Evolutionary conservation across 2,797 vertebrate genomes (phyloP), one percentile per base, ranked within the genome.

Genomic region (Sebastes trivittatus): DNA sequence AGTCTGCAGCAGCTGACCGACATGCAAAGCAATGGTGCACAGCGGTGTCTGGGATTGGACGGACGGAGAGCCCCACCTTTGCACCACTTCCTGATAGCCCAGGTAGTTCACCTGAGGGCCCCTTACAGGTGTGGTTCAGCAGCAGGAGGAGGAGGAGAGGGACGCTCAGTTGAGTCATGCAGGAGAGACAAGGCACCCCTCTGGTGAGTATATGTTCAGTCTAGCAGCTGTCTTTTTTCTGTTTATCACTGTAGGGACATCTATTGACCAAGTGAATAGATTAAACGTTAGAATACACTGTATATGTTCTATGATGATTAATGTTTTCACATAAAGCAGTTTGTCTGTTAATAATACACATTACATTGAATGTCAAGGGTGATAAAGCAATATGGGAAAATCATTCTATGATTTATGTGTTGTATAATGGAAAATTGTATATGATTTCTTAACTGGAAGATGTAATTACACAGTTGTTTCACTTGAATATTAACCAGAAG

Each of bases 151-250:
- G 71, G 49, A 78, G 69, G 3, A 73, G 72, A 84, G 63, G 72
- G 10, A 11, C 46, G 7, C 18, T 75, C 54, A 34, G 42, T 36
- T 36, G 79, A 87, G 78, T 52, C 84, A 96, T 95, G 95, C 86
- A 92, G 56, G 88, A 85, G 23, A 76, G 69, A 74, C 76, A 92
- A 58, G 94, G 87, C 69, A 93, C 80, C 30, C 92, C 94, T 72
- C 81, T 95, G 94, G 95, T 95, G 80, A 95, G 94, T 90, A 38
- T 87, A 30, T 62, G 9, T 4, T 10, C 63, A 56, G 1, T 8
- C 11, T 6, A n/a, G 11, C 25, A n/a, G 11, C 18, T 29, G 8
- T 3, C 32, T 23, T 74, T 61, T 49, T 54, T 13, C n/a, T 59
- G 6, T 42, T 34, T 20, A 22, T 14, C 13, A 23, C 6, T 32